phyloP scores from a whole-genome alignment of 2,113 vertebrate species.

The Lophotis ruficrista region DNA sequence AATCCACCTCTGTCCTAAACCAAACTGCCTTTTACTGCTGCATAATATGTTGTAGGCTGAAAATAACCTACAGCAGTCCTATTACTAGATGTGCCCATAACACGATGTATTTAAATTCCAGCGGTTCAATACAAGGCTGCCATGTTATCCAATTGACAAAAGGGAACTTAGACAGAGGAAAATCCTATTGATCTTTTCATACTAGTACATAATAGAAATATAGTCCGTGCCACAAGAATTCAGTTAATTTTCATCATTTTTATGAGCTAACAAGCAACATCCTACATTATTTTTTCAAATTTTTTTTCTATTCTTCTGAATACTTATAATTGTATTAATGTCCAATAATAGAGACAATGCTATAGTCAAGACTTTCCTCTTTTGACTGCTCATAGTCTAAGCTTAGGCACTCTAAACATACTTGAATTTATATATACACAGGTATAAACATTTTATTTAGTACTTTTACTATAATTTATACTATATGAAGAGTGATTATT shows the following conservation, averaged over 20 bases:
- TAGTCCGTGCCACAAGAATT: background rate
- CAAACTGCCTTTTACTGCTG: background rate
- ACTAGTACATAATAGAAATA: background rate
- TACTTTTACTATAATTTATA: background rate
- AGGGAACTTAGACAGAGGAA: background rate
- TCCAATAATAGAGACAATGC: background rate
- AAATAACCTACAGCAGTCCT: background rate
- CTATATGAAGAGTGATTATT: background rate
- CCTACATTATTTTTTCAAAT: background rate
- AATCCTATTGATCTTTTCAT: background rate
- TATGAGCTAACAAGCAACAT: background rate
- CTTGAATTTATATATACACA: background rate
- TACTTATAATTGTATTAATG: background rate
- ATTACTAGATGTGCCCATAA: background rate
- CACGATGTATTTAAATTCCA: background rate
- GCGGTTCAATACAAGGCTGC: background rate
- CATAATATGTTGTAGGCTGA: background rate
- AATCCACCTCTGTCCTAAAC: background rate
- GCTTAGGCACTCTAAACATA: background rate
- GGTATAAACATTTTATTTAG: background rate
- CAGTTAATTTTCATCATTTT: background rate
- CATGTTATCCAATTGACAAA: background rate
- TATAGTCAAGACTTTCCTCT: background rate
- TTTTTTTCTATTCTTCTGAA: background rate
- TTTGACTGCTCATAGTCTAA: background rate